These are phyloP conservation scores for Leucopsar rothschildi DNA, from an alignment of 2,113 vertebrate species.

Conservation along the genomic window DNA sequence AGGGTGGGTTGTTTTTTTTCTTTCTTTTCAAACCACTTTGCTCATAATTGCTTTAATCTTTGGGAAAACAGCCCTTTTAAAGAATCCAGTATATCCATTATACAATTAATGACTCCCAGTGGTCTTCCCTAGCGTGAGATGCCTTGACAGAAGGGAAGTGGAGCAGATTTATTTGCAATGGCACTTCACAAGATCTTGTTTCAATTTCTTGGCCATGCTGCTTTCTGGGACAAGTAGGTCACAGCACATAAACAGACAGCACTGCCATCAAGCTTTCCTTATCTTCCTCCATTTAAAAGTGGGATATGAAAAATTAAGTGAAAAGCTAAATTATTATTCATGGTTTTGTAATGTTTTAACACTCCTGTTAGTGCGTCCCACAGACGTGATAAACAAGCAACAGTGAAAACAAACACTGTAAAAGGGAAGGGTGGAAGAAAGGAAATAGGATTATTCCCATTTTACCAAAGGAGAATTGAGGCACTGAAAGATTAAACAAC, in stretches of 20 bases:
- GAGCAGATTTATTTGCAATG: slow-evolving; percentile 65
- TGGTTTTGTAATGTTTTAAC: not conserved
- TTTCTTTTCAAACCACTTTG: slow-evolving; percentile 5
- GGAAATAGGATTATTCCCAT: slow-evolving; percentile 13
- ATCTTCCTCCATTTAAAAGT: not conserved
- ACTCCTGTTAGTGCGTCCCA: not conserved
- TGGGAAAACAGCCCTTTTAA: slow-evolving; percentile 49
- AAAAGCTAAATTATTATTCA: not conserved
- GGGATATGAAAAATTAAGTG: not conserved
- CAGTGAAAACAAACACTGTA: not conserved
- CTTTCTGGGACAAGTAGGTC: slow-evolving; percentile 48
- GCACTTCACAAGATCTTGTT: slow-evolving; percentile 56
- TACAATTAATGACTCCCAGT: slow-evolving; percentile 57
- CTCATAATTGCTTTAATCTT: slow-evolving; percentile 60
- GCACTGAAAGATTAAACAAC: not conserved
- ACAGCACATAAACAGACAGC: not conserved
- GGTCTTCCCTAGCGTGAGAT: slow-evolving; percentile 50
- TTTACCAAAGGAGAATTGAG: not conserved
- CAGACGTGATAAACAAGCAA: not conserved
- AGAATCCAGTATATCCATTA: slow-evolving; percentile 39
- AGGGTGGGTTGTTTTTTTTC: not conserved
- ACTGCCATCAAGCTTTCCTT: not conserved
- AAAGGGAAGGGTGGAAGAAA: slow-evolving; percentile 26
- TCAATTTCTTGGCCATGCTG: slow-evolving; percentile 35
- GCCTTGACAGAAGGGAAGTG: slow-evolving; percentile 57